Evolutionary conservation across 2,888 invertebrate species (phyloP).

Genomic region (Acleris sparsana): DNA sequence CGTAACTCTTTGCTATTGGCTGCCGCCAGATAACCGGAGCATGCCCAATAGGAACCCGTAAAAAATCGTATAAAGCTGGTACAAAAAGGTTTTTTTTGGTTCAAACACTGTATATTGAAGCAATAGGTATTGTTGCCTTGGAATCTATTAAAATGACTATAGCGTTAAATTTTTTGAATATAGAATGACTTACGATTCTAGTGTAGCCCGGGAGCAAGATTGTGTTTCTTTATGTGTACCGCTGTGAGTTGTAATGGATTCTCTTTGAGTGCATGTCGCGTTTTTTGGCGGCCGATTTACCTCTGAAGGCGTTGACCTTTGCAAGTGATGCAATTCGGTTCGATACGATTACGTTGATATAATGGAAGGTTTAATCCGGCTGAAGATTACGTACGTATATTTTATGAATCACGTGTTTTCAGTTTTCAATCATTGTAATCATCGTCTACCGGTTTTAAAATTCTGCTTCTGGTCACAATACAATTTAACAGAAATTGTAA

Average conservation of each 20-base stretch:
- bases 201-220: slow-evolving; percentile 49
- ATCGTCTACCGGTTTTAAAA: too few relatives aligned
- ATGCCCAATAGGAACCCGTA: slow-evolving; percentile 59
- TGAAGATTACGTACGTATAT: too few relatives aligned
- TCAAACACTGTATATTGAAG: slow-evolving; percentile 54
- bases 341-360: too few relatives aligned
- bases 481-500: too few relatives aligned
- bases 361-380: too few relatives aligned
- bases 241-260: slow-evolving; percentile 47
- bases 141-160: slow-evolving; percentile 63
- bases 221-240: slow-evolving; percentile 47
- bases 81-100: slow-evolving; percentile 59
- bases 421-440: too few relatives aligned
- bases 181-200: slow-evolving; percentile 56
- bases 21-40: slow-evolving; percentile 51
- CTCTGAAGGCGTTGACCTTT: slow-evolving; percentile 20
- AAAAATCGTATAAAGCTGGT: slow-evolving; percentile 60
- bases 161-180: slow-evolving; percentile 53
- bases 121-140: slow-evolving; percentile 64
- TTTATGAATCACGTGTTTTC: too few relatives aligned
- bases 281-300: slow-evolving; percentile 30
- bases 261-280: slow-evolving; percentile 41
- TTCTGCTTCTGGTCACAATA: too few relatives aligned
- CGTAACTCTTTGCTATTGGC: slow-evolving; percentile 61
- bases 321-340: slow-evolving; percentile 17